Conservation (phyloP, 2,113 vertebrate genomes). For the Thermophis baileyi region DNA sequence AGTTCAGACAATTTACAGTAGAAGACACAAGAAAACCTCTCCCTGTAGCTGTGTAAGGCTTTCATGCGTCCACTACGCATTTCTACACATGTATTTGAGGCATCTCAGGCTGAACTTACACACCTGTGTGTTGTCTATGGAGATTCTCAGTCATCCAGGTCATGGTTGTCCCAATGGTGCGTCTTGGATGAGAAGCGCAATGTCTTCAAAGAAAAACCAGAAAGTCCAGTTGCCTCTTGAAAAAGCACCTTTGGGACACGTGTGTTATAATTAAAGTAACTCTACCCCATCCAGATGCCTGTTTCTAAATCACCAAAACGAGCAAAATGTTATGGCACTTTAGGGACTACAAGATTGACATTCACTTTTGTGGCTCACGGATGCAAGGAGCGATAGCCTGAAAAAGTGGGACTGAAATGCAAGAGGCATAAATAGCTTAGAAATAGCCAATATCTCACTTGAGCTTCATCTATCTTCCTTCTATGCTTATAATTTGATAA, state of each 20-base stretch:
- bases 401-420: not conserved
- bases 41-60: not conserved
- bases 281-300: not conserved
- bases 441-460: not conserved
- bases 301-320: not conserved
- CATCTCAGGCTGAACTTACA: not conserved
- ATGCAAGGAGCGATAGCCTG: not conserved
- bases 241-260: too few species aligned
- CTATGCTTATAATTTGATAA: not conserved
- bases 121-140: not conserved
- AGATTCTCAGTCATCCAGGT: too few species aligned
- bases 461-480: not conserved
- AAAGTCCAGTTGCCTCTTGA: too few species aligned
- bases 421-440: not conserved
- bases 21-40: not conserved
- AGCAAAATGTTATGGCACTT: not conserved
- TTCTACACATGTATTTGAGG: not conserved
- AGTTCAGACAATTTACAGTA: not conserved
- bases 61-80: not conserved
- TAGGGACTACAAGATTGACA: not conserved
- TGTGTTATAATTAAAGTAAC: not conserved
- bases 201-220: too few species aligned
- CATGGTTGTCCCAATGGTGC: too few species aligned
- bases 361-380: not conserved
- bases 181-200: too few species aligned